These are phyloP conservation scores for Phengaris arion DNA, from an alignment of 2,888 invertebrate genomes.

Conservation along the genomic window DNA sequence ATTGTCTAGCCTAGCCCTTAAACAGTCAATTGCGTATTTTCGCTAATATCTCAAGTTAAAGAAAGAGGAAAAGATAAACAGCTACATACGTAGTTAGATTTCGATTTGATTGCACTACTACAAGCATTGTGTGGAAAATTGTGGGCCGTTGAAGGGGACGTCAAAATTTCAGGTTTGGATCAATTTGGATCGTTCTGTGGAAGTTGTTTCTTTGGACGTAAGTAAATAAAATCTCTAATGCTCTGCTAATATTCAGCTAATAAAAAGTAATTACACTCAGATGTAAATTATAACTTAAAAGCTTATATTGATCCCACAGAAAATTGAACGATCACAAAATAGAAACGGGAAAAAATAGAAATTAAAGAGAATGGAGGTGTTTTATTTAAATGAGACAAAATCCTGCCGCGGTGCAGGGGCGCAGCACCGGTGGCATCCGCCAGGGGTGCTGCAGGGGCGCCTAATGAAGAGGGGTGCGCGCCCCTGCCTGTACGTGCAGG, in stretches of 20 bases:
- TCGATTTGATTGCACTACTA: too few relatives aligned
- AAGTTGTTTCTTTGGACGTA: too few relatives aligned
- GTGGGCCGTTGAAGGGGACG: too few relatives aligned
- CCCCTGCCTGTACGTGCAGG: slow-evolving; percentile 49
- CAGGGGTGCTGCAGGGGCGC: slow-evolving; percentile 59
- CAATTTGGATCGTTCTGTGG: too few relatives aligned
- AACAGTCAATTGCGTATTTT: too few relatives aligned
- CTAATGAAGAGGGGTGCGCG: slow-evolving; percentile 72
- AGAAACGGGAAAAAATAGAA: slow-evolving; percentile 12
- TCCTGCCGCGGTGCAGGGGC: slow-evolving; percentile 43
- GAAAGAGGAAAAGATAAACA: too few relatives aligned
- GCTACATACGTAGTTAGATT: too few relatives aligned
- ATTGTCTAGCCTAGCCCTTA: too few relatives aligned
- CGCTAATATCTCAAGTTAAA: too few relatives aligned
- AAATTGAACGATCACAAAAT: slow-evolving; percentile 17
- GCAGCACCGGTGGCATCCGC: slow-evolving; percentile 38
- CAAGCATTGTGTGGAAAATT: too few relatives aligned
- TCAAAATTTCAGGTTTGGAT: too few relatives aligned
- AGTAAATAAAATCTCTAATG: too few relatives aligned
- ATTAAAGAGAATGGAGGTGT: slow-evolving; percentile 31
- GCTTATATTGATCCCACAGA: not conserved
- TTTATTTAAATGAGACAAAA: slow-evolving; percentile 38
- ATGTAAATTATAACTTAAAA: not conserved
- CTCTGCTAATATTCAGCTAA: not conserved
- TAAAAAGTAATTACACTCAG: not conserved